Conservation (phyloP, 2,797 vertebrate species). For the Onychomys arenicola region DNA sequence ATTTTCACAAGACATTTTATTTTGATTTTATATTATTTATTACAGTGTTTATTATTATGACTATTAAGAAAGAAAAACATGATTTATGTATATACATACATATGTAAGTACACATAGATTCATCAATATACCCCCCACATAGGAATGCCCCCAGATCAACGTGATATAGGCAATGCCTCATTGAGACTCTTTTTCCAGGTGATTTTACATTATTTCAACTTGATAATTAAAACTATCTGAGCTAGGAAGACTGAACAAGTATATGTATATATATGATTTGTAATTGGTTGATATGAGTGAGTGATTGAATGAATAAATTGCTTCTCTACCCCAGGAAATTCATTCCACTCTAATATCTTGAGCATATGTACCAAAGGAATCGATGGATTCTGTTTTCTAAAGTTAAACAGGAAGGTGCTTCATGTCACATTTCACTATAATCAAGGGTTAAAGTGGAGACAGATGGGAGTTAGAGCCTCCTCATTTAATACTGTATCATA, state of each 20-base stretch:
- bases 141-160: background rate
- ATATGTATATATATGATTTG: background rate
- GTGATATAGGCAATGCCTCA: background rate
- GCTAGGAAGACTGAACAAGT: background rate
- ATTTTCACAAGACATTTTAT: background rate
- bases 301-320: background rate
- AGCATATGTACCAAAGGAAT: background rate
- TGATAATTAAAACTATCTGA: background rate
- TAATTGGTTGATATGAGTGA: background rate
- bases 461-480: background rate
- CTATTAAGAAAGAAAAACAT: background rate
- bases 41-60: background rate
- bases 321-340: background rate
- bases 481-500: constrained; percentile 23
- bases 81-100: background rate
- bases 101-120: too few relatives aligned
- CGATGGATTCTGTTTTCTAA: background rate
- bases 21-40: constrained; percentile 2
- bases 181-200: background rate
- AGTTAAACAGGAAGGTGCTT: background rate
- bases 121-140: background rate
- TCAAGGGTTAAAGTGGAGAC: constrained; percentile 10
- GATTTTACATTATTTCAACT: background rate
- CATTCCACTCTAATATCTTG: background rate
- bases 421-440: constrained; percentile 18